These are phyloP conservation scores for Etheostoma nigrum DNA, from an alignment of 2,797 vertebrate species.

Conservation along the genomic window DNA sequence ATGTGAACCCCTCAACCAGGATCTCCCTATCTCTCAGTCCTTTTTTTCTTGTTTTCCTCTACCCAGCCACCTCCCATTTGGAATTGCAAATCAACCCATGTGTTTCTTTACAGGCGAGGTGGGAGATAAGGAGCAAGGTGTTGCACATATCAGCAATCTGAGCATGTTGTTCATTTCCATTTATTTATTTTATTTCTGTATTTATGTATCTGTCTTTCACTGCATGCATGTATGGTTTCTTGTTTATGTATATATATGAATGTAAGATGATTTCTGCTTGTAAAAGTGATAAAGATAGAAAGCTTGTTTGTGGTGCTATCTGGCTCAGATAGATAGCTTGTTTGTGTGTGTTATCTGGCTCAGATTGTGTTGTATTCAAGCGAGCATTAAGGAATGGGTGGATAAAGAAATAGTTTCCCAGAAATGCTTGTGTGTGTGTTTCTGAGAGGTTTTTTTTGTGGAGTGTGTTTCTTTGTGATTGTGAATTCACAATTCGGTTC, in stretches of 20 bases:
- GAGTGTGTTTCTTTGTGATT: background rate
- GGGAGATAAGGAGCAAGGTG: conserved; percentile 65
- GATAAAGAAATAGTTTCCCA: conserved; percentile 27
- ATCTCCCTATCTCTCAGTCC: conserved; percentile 43
- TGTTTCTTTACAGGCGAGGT: conserved; percentile 51
- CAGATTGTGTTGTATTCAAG: conserved; percentile 47
- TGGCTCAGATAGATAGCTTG: conserved; percentile 33
- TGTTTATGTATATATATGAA: conserved; percentile 39
- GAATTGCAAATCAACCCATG: conserved; percentile 70
- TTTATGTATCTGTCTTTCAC: conserved; percentile 62
- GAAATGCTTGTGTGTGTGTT: conserved; percentile 19
- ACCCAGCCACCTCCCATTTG: conserved; percentile 22
- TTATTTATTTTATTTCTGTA: conserved; percentile 61
- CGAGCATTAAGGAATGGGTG: conserved; percentile 38
- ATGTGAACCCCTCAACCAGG: conserved; percentile 43
- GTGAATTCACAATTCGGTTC: conserved; percentile 7
- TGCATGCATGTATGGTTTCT: conserved; percentile 29
- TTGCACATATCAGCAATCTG: conserved; percentile 65
- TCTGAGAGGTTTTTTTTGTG: conserved; percentile 18
- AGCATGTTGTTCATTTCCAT: conserved; percentile 60
- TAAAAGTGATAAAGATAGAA: conserved; percentile 60
- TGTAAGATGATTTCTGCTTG: conserved; percentile 21
- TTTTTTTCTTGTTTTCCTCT: conserved; percentile 30
- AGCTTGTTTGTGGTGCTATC: conserved; percentile 56
- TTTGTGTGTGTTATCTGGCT: conserved; percentile 47